Evolutionary conservation across 2,888 invertebrate genomes (phyloP).

Genomic region (Nephrotoma guestfalica): DNA sequence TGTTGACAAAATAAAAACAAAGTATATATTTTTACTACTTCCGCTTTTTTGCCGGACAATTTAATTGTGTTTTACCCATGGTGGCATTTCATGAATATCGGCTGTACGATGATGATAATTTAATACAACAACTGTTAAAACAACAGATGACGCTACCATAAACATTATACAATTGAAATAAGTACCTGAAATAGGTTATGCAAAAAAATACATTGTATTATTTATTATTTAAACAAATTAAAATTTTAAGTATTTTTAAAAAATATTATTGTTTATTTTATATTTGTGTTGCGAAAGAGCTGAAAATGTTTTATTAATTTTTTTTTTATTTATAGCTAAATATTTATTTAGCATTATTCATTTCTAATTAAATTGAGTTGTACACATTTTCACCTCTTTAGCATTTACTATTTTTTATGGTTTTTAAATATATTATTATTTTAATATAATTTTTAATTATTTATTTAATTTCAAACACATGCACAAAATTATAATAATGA

Average conservation of each 20-base stretch:
- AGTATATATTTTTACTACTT: neutral
- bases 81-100: constrained; percentile 93
- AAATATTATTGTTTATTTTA: neutral
- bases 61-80: constrained; percentile 55
- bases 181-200: constrained; percentile 50
- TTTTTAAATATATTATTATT: neutral
- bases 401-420: neutral
- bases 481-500: neutral
- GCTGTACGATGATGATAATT: constrained; percentile 96
- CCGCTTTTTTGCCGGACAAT: neutral
- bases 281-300: neutral
- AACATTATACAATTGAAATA: constrained; percentile 99
- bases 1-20: constrained; percentile 27
- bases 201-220: neutral
- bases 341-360: constrained; percentile 12
- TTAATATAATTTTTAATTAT: constrained; percentile 7
- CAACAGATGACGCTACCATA: constrained; percentile 97
- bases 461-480: constrained; percentile 1
- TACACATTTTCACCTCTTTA: neutral
- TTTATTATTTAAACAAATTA: neutral
- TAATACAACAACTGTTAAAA: constrained; percentile 89
- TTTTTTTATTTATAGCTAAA: neutral
- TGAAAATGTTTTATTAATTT: neutral
- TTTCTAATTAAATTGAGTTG: constrained; percentile 5
- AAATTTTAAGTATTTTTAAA: neutral